A percentile compares a stretch with the other conserved stretches of the same genome.
Evolutionary conservation across 2,888 invertebrate species (phyloP).

Genomic region (Eurytoma adleriae): DNA sequence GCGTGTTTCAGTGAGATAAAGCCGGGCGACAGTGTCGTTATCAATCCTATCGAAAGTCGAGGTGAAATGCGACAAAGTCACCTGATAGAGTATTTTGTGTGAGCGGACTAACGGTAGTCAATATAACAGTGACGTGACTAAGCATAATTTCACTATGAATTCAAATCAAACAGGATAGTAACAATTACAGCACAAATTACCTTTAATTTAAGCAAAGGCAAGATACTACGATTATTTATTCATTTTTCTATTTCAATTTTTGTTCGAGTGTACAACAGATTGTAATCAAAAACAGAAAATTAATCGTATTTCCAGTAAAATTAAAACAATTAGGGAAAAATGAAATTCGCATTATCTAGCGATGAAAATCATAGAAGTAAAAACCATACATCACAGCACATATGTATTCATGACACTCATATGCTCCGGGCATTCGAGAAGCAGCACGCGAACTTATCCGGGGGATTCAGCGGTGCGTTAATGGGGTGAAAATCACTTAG

Average conservation of each 20-base stretch:
- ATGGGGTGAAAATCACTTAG: constrained; percentile 70
- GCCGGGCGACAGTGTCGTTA: constrained; percentile 26
- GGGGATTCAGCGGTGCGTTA: constrained; percentile 59
- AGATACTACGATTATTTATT: background rate
- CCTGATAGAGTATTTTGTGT: constrained; percentile 19
- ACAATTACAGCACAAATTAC: too few relatives aligned
- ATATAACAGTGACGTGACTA: constrained; percentile 15
- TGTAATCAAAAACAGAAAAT: too few relatives aligned
- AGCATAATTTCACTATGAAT: background rate
- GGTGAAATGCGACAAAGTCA: constrained; percentile 4
- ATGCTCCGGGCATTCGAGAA: background rate
- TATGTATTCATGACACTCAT: background rate
- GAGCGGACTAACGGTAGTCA: constrained; percentile 13
- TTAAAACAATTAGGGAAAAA: background rate
- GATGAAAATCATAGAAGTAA: background rate
- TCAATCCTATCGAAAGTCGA: constrained; percentile 31
- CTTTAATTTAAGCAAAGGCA: too few relatives aligned
- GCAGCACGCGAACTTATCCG: constrained; percentile 41
- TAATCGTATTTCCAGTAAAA: background rate
- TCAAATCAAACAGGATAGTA: too few relatives aligned
- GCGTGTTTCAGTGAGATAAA: constrained; percentile 40
- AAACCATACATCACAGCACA: background rate
- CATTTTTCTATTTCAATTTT: background rate
- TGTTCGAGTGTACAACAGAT: too few relatives aligned
- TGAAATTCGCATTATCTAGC: background rate